These are phyloP conservation scores for Ramphastos sulfuratus DNA, from an alignment of 2,113 vertebrate species.

Conservation along the genomic window DNA sequence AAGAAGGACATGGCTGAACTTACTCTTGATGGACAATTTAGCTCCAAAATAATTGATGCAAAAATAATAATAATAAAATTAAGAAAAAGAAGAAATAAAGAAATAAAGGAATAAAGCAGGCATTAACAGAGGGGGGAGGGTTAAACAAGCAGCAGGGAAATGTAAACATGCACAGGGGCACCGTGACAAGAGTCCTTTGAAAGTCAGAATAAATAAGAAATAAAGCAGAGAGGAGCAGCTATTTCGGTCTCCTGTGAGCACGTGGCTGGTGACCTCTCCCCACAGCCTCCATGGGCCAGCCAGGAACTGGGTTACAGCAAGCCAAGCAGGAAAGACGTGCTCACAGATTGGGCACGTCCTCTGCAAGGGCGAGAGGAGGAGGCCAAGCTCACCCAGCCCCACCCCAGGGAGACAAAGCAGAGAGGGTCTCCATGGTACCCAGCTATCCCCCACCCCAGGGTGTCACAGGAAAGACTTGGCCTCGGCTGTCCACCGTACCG, in stretches of 20 bases:
- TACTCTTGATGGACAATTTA: slow-evolving; percentile 71
- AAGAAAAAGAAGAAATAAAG: not conserved
- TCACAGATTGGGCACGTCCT: not conserved
- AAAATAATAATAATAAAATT: slow-evolving; percentile 17
- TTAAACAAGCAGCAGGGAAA: not conserved
- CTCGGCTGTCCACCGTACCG: slow-evolving; percentile 80
- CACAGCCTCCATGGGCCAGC: fast-evolving
- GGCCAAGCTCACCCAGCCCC: not conserved
- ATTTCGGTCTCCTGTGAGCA: not conserved
- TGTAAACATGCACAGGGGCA: not conserved
- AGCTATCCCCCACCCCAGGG: too few species aligned
- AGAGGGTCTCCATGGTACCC: not conserved
- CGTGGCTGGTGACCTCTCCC: not conserved
- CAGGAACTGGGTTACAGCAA: not conserved
- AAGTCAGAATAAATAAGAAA: not conserved
- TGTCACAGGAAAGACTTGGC: slow-evolving; percentile 47
- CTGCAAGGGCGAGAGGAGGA: not conserved
- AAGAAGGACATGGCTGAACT: slow-evolving; percentile 37
- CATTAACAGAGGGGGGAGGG: not conserved
- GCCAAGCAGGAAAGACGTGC: not conserved
- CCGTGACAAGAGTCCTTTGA: not conserved
- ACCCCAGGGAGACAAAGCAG: not conserved
- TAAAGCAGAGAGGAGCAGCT: not conserved
- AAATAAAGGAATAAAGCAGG: slow-evolving; percentile 51
- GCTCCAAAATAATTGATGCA: slow-evolving; percentile 69